Base-by-base conservation (phyloP, 2,888 invertebrate species). In the Nymphalis urticae region DNA sequence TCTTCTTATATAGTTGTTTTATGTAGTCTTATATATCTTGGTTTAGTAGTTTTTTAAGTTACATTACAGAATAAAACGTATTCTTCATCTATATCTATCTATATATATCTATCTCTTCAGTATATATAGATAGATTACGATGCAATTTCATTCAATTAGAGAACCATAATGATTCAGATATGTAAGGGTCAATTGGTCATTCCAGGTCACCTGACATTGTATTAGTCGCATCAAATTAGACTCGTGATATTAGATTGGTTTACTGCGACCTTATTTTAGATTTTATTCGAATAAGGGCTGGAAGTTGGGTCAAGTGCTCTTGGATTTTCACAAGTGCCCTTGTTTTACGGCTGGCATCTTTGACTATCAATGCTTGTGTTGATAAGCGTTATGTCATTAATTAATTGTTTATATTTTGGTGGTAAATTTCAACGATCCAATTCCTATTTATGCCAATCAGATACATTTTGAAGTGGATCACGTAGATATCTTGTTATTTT, bases 241-340 rank as follows among this genome's bases (percentile, higher is more conserved):
- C 32, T 54, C 48, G 42, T 58, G 58, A 2, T 19, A 19, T 10
- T 58, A 42, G 19, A 17, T 42, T 3, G 42, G 42, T 19, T 56
- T 48, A 66, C 53, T 17, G 16, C 48, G 54, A 53, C 16, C 48
- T 32, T 42, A 48, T 48, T 27, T 54, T 61, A 27, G 9, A 48
- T 61, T 48, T 27, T 27, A 61, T 27, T 48, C 48, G 17, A 61
- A 19, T 42, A 47, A 61, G 66, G 53, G 61, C 19, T 24, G 48
- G 42, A 53, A 66, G 66, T 48, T 66, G 13, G 66, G 66, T 66
- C 62, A 66, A 66, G 66, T 21, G 56, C 48, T 56, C 66, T 66
- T 56, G 54, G 62, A 42, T 62, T 48, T 66, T 48, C 21, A 48
- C 62, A 62, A 66, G 66, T 66, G 62, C 53, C 62, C 66, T 66